A percentile compares a stretch with the other conserved stretches of the same genome.
Evolutionary conservation across 2,888 invertebrate genomes (phyloP).

Genomic region (Xestia sexstrigata): DNA sequence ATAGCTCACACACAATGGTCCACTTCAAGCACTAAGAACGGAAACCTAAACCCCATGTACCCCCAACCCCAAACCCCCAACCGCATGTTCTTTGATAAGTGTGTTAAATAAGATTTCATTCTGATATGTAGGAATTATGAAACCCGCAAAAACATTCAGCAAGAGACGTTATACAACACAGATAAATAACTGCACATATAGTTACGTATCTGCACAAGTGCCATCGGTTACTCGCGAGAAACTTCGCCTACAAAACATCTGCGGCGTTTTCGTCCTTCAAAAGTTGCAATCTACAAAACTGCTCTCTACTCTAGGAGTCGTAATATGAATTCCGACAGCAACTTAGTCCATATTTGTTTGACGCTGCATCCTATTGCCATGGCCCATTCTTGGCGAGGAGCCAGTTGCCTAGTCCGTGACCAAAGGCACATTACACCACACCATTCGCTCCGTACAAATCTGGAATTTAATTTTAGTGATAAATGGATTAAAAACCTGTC

Average conservation of each 20-base stretch:
- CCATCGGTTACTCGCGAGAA: slow-evolving; percentile 8
- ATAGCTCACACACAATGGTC: too few species aligned
- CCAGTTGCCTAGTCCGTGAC: slow-evolving; percentile 67
- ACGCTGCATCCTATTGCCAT: slow-evolving; percentile 58
- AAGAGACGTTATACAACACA: background rate
- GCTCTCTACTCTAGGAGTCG: slow-evolving; percentile 23
- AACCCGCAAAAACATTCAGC: too few species aligned
- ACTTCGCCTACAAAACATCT: slow-evolving; percentile 43
- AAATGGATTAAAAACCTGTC: slow-evolving; percentile 75
- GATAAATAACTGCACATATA: background rate
- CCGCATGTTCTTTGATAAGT: too few species aligned
- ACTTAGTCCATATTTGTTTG: slow-evolving; percentile 62
- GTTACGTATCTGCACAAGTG: background rate
- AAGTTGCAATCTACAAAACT: slow-evolving; percentile 29
- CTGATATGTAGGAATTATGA: background rate
- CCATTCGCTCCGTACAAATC: slow-evolving; percentile 62
- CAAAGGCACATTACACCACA: slow-evolving; percentile 62
- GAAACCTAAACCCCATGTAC: too few species aligned
- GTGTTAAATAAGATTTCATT: background rate
- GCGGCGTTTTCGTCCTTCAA: slow-evolving; percentile 1
- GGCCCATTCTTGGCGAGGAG: slow-evolving; percentile 62
- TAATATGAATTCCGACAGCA: slow-evolving; percentile 53
- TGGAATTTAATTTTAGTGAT: slow-evolving; percentile 69
- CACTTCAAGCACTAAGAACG: too few species aligned
- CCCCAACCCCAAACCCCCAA: too few species aligned